Evolutionary conservation across 1,140 invertebrate species (phyloP).

Genomic region (Formica selysi): DNA sequence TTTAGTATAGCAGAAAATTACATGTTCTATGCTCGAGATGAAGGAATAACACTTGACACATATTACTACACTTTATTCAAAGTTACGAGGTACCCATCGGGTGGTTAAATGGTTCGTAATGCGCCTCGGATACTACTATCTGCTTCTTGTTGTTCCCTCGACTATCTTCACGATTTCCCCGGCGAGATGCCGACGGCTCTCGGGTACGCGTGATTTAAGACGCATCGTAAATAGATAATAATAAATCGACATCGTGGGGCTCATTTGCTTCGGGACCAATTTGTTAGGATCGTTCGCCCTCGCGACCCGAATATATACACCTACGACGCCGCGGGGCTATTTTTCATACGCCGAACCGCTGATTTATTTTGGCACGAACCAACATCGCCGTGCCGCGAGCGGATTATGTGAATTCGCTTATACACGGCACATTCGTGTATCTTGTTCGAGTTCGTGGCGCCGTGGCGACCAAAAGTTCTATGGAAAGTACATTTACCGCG

Average conservation of each 20-base stretch:
- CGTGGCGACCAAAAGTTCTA: neutral
- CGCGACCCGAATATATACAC: constrained; percentile 77
- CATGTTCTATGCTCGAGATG: neutral
- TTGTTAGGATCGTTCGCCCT: constrained; percentile 76
- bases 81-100: constrained; percentile 65
- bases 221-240: constrained; percentile 79
- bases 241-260: constrained; percentile 77
- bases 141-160: constrained; percentile 65
- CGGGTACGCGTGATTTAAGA: constrained; percentile 73
- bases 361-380: constrained; percentile 75
- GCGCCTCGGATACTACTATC: constrained; percentile 48
- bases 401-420: constrained; percentile 65
- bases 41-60: constrained; percentile 37
- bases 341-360: constrained; percentile 70
- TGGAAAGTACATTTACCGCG: constrained; percentile 8
- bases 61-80: constrained; percentile 44
- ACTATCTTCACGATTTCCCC: constrained; percentile 73
- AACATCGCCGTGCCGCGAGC: constrained; percentile 60
- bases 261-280: constrained; percentile 79
- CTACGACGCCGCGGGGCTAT: constrained; percentile 71
- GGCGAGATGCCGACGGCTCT: constrained; percentile 52
- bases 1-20: neutral
- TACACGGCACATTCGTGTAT: constrained; percentile 30
- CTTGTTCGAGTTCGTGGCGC: constrained; percentile 21
- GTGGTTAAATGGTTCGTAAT: constrained; percentile 73